Evolutionary conservation across 1,140 invertebrate species (phyloP).

Genomic region (Asobara japonica): DNA sequence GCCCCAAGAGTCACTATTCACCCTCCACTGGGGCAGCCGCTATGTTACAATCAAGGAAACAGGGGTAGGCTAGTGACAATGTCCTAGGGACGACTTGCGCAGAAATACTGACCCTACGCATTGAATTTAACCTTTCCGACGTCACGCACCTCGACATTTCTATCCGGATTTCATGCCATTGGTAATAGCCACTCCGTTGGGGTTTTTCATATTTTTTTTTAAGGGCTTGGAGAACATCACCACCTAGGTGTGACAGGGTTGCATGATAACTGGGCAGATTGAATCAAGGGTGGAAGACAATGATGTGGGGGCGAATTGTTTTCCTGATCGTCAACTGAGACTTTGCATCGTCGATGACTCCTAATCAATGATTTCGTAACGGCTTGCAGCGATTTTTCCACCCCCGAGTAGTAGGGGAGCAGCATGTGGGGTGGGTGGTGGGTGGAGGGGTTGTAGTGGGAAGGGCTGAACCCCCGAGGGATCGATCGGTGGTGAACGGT

Average conservation of each 20-base stretch:
- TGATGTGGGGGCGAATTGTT: background rate
- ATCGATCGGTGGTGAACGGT: too few species aligned
- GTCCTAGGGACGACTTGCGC: slow-evolving; percentile 8
- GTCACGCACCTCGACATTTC: slow-evolving; percentile 56
- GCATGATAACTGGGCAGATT: background rate
- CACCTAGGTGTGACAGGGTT: slow-evolving; percentile 57
- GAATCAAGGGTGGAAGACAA: slow-evolving; percentile 2
- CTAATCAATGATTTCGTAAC: slow-evolving; percentile 39
- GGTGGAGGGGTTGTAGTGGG: background rate
- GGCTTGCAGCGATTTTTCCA: slow-evolving; percentile 50
- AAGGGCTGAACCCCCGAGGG: background rate
- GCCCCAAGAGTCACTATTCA: slow-evolving; percentile 21
- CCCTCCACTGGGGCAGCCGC: slow-evolving; percentile 14
- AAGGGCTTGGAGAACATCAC: slow-evolving; percentile 55
- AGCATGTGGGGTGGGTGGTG: background rate
- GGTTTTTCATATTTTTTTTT: slow-evolving; percentile 47
- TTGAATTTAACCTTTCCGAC: slow-evolving; percentile 60
- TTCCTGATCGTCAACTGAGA: background rate
- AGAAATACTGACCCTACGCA: slow-evolving; percentile 46
- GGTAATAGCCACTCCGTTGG: slow-evolving; percentile 15
- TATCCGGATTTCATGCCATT: slow-evolving; percentile 55
- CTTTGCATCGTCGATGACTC: slow-evolving; percentile 22
- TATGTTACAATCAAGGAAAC: background rate
- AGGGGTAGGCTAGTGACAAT: background rate
- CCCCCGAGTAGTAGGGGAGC: slow-evolving; percentile 19